These are phyloP conservation scores for Drosophila nikananu DNA, from an alignment of 1,140 invertebrate genomes.

Conservation along the genomic window DNA sequence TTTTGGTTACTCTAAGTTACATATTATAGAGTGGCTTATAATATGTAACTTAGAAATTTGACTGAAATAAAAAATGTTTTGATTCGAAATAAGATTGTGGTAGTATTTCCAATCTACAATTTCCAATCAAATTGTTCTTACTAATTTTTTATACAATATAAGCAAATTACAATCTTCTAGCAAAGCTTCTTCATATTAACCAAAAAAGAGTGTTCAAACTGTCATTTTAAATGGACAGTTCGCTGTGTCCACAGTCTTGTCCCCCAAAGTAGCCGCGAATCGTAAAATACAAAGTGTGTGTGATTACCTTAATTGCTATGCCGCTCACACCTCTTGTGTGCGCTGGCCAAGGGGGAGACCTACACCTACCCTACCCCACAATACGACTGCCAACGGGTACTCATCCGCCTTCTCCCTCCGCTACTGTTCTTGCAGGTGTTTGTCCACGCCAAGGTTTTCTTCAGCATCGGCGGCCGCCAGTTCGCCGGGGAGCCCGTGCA, in stretches of 20 bases:
- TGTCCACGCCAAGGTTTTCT: slow-evolving; percentile 89
- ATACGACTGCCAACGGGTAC: slow-evolving; percentile 36
- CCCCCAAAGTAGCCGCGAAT: slow-evolving; percentile 4
- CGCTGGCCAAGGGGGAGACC: neutral
- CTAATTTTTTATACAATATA: neutral
- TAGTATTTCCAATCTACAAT: neutral
- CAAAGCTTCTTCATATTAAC: neutral
- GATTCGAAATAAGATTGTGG: neutral
- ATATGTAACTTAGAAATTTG: too few relatives aligned
- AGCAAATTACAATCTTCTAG: neutral
- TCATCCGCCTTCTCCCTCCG: slow-evolving; percentile 23
- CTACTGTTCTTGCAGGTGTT: slow-evolving; percentile 87
- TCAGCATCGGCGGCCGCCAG: slow-evolving; percentile 91
- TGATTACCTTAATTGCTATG: slow-evolving; percentile 63
- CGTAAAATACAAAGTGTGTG: slow-evolving; percentile 16
- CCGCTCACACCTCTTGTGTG: slow-evolving; percentile 49
- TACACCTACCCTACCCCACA: neutral
- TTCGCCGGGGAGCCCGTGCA: slow-evolving; percentile 87
- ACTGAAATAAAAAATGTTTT: neutral
- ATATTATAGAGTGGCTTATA: too few relatives aligned
- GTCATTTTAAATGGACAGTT: neutral
- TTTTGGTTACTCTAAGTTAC: slow-evolving; percentile 3
- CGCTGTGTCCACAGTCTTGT: neutral
- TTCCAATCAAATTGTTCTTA: neutral
- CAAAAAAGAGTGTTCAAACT: neutral